Conservation (phyloP, 1,140 invertebrate genomes). For the Ericerus pela region DNA sequence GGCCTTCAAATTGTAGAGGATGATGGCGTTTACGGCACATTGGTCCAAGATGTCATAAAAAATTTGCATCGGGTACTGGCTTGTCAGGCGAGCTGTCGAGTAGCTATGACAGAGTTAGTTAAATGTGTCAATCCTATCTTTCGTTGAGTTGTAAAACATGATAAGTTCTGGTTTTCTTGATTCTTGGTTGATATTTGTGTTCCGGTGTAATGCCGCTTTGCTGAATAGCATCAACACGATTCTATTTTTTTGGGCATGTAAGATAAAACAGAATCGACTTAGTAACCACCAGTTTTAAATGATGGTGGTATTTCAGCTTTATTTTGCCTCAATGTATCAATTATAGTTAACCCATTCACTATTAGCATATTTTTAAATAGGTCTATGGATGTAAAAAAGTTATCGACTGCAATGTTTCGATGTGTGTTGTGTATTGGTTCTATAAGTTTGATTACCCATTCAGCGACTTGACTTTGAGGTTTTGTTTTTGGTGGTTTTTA, state of each 20-base stretch:
- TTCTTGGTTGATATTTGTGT: slow-evolving; percentile 19
- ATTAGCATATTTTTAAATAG: slow-evolving; percentile 25
- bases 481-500: too few relatives aligned
- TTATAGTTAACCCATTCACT: slow-evolving; percentile 16
- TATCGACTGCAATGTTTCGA: slow-evolving; percentile 28
- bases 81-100: slow-evolving; percentile 19
- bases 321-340: slow-evolving; percentile 30
- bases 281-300: slow-evolving; percentile 9
- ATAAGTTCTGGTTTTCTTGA: slow-evolving; percentile 29
- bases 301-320: slow-evolving; percentile 25
- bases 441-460: slow-evolving; percentile 14
- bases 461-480: too few relatives aligned
- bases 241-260: slow-evolving; percentile 22
- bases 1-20: background rate
- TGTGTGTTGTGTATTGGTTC: slow-evolving; percentile 22
- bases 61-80: slow-evolving; percentile 25
- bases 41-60: slow-evolving; percentile 27
- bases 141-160: slow-evolving; percentile 32
- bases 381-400: slow-evolving; percentile 28
- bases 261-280: slow-evolving; percentile 12
- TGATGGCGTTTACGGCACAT: slow-evolving; percentile 25
- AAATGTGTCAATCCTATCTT: slow-evolving; percentile 30
- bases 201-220: slow-evolving; percentile 25
- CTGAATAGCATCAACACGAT: slow-evolving; percentile 25
- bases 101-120: slow-evolving; percentile 26